Conservation (phyloP, 2,113 vertebrate genomes). For the Nothoprocta perdicaria region DNA sequence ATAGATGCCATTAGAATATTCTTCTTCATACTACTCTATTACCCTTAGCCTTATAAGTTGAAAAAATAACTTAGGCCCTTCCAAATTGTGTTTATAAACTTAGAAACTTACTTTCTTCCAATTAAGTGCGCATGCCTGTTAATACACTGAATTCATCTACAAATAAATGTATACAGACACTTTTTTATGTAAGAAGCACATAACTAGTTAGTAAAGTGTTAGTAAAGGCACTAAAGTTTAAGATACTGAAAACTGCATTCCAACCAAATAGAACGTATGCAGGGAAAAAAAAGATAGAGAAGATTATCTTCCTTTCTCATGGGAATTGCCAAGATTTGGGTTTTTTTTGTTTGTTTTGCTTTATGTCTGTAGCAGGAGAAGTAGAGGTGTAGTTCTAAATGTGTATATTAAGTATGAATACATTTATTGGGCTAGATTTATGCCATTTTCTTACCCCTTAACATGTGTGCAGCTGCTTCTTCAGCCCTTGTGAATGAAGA, state of each 20-base stretch:
- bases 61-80: background rate
- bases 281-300: fast-evolving
- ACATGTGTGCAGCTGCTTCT: background rate
- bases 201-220: background rate
- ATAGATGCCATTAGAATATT: background rate
- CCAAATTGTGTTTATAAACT: background rate
- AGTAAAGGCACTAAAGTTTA: background rate
- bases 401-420: background rate
- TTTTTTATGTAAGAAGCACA: background rate
- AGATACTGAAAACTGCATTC: background rate
- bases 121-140: background rate
- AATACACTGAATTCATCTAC: fast-evolving
- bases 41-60: background rate
- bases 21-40: background rate
- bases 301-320: background rate
- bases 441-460: background rate
- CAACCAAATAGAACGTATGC: background rate
- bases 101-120: background rate
- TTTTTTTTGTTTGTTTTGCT: background rate
- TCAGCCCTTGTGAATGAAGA: background rate
- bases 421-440: background rate
- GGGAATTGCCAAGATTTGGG: background rate
- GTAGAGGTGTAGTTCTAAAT: background rate
- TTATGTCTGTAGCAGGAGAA: background rate
- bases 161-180: background rate